Evolutionary conservation across 2,113 vertebrate genomes (phyloP).

Genomic region (Nothoprocta pentlandii): DNA sequence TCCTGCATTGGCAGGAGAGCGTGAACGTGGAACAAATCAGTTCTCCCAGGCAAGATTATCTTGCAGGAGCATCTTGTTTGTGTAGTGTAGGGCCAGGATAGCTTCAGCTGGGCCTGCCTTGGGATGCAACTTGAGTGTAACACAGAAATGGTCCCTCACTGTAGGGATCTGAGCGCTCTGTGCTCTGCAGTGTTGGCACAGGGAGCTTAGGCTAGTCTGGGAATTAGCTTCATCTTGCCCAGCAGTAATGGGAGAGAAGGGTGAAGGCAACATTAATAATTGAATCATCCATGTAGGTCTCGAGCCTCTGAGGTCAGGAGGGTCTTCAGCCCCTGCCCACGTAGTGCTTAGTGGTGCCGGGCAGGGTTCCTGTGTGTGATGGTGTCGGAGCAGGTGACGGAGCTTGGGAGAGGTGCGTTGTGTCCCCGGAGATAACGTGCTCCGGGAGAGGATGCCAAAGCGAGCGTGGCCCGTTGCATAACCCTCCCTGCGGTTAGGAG

Average conservation of each 20-base stretch:
- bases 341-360: not conserved
- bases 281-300: not conserved
- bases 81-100: not conserved
- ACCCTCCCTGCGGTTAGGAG: not conserved
- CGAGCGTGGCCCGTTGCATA: not conserved
- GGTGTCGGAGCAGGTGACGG: not conserved
- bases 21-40: not conserved
- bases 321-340: not conserved
- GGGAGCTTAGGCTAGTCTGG: not conserved
- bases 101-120: not conserved
- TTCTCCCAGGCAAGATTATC: not conserved
- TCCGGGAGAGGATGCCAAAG: not conserved
- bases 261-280: not conserved
- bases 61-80: constrained; percentile 9
- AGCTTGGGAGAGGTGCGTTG: not conserved
- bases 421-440: not conserved
- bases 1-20: not conserved
- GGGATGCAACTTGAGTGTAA: not conserved
- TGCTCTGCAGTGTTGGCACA: not conserved
- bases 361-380: accelerated
- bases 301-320: not conserved
- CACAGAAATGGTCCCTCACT: not conserved
- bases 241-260: not conserved
- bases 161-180: not conserved
- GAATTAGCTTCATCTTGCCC: not conserved